Evolutionary conservation across 2,113 vertebrate genomes (phyloP), one percentile per base, ranked within the genome.

Genomic region (Bombycilla garrulus): DNA sequence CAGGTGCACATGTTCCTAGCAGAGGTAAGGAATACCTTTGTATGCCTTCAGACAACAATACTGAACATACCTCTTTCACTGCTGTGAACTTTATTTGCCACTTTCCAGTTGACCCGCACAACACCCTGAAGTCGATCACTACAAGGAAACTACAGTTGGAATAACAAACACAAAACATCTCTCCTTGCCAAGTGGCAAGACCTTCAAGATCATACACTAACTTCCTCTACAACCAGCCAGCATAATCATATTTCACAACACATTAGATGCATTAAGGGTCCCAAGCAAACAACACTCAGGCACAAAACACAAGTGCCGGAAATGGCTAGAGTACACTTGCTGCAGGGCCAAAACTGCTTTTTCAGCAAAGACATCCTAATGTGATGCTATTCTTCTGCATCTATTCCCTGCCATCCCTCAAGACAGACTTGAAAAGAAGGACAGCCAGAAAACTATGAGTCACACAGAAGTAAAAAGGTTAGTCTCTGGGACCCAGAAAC

Each of bases 401-500:
- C 42, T 67, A 23, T 48, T 89, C 29, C 81, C 53, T 25, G 40
- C 12, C 60, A 71, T 51, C 10, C 17, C 29, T 81, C 62, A 65
- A 38, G 48, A 85, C 1, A 60, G 29, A 45, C 40, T 53, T 64
- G 50, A 84, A 84, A 84, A 91, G 35, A 78, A 77, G 50, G 35
- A 80, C 50, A 94, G 36, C 33, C 64, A 57, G 40, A 88, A 90
- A 93, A 73, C 65, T 2, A 0, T 44, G 50, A 83, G 54, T 83
- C 54, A 90, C 47, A 54, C 21, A 81, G 40, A 93, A 31, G 67
- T 90, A 90, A 77, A 93, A 96, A 86, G 56, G 44, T 94, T 81
- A 74, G 51, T 67, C 22, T 73, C 62, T 9, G 0, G n/a, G 54
- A 90, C 40, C 28, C 67, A 90, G 76, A 88, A 92, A 74, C 25